Base-by-base conservation (phyloP, 2,797 vertebrate genomes). In the Channa striata region DNA sequence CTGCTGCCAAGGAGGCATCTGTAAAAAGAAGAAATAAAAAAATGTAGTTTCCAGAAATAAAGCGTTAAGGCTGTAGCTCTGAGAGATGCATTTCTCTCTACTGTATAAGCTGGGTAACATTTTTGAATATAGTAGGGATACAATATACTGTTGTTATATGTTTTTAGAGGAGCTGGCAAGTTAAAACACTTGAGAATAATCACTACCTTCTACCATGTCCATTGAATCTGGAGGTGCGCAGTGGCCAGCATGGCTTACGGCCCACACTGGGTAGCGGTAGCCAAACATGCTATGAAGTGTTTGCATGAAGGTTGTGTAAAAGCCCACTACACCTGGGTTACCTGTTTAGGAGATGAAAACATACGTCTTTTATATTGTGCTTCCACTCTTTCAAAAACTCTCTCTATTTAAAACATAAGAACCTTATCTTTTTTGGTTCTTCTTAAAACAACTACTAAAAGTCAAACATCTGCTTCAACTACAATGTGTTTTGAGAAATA, bases 201-300 rank as follows among this genome's bases (percentile, higher is more conserved):
- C 5, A 11, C 0, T 72, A 98, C 96, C 96, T 92, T 96, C 93
- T n/a, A 94, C 84, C 94, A 97, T 94, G 85, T 96, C 95, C 95
- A 97, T 95, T 57, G 89, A 91, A 80, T 88, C 90, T 0, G 96
- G 96, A 44, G 93, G 91, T 2, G 82, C 83, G 71, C 94, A 96
- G 86, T 98, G 97, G 10, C 98, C 98, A 0, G 96, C 98, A 8
- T 99, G 97, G 86, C 96, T 95, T 33, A 99, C 92, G 4, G 93
- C 91, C 98, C 98, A 99, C 23, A 99, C 94, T 0, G 98, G 97
- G 91, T 96, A 94, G 37, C 69, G 85, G 72, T 76, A 81, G 30
- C 92, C 92, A 70, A 95, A 93, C 57, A 76, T 75, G 57, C 89
- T 84, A 81, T 96, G 94, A 23, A 99, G 89, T 0, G 93, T 92